Percentiles rank a stretch among this genome's conserved stretches.
Conservation (phyloP, 1,140 invertebrate species). For the Caenorhabditis briggsae region DNA sequence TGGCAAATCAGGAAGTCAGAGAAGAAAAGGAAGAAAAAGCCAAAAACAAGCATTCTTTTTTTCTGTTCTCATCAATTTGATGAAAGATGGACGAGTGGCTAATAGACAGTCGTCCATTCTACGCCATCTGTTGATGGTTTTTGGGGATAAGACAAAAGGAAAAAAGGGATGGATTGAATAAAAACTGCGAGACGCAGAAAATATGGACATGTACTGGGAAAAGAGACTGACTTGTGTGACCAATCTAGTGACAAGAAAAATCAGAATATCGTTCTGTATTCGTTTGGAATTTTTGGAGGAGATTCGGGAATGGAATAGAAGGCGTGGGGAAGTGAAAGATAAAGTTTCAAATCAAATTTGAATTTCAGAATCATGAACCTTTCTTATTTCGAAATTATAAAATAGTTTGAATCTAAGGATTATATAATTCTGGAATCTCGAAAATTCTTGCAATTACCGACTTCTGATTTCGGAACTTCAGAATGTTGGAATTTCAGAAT, state of each 20-base stretch:
- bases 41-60: constrained; percentile 8
- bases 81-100: neutral
- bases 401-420: no score
- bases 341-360: no score
- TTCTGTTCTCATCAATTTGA: no score
- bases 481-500: no score
- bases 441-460: no score
- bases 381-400: no score
- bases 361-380: no score
- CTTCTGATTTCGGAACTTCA: no score
- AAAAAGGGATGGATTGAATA: neutral
- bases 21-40: neutral
- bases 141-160: neutral
- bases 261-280: constrained; percentile 16
- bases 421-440: no score
- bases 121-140: neutral
- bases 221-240: neutral
- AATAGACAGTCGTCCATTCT: neutral
- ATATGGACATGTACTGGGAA: no score
- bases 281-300: neutral
- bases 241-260: neutral
- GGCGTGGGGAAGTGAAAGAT: no score
- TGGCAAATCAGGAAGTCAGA: neutral
- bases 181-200: constrained; percentile 11
- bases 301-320: no score